phyloP scores from a whole-genome alignment of 2,888 invertebrate species.

The Autographa pulchrina region DNA sequence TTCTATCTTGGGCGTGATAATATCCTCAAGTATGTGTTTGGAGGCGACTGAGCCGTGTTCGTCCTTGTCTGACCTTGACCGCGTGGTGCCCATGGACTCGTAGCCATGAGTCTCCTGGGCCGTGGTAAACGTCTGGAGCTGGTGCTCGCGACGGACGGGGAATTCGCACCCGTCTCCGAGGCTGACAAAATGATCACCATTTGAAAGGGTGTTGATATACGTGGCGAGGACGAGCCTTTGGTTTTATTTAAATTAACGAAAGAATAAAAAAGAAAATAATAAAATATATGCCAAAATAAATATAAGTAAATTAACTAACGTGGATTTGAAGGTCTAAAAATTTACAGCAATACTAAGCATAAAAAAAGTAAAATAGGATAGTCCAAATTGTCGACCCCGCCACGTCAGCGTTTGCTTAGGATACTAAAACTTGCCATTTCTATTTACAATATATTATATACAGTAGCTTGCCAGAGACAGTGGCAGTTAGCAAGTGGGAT shows the following conservation, averaged over 20 bases:
- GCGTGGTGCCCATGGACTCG: conserved; percentile 97
- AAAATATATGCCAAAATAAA: not conserved
- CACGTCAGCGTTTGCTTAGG: conserved; percentile 25
- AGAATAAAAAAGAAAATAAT: not conserved
- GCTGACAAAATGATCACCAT: conserved; percentile 90
- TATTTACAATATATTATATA: conserved; percentile 31
- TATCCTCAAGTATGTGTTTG: conserved; percentile 82
- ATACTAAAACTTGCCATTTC: not conserved
- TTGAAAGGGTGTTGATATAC: conserved; percentile 55
- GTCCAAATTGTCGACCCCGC: conserved; percentile 52
- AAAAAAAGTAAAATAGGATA: not conserved
- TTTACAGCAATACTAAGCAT: not conserved
- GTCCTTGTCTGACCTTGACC: conserved; percentile 93
- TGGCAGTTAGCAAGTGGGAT: conserved; percentile 41
- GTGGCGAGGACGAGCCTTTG: conserved; percentile 58
- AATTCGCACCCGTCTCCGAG: conserved; percentile 96
- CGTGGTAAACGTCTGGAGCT: conserved; percentile 84
- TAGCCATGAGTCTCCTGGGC: conserved; percentile 90
- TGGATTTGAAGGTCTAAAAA: not conserved
- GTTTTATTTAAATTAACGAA: conserved; percentile 6
- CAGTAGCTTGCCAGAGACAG: conserved; percentile 18
- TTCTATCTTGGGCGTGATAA: conserved; percentile 25
- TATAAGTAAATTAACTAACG: not conserved
- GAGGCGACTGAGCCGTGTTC: conserved; percentile 66
- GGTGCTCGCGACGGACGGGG: conserved; percentile 93